Base-by-base conservation (phyloP, 2,888 invertebrate species). In the Cosmorhoe ocellata region DNA sequence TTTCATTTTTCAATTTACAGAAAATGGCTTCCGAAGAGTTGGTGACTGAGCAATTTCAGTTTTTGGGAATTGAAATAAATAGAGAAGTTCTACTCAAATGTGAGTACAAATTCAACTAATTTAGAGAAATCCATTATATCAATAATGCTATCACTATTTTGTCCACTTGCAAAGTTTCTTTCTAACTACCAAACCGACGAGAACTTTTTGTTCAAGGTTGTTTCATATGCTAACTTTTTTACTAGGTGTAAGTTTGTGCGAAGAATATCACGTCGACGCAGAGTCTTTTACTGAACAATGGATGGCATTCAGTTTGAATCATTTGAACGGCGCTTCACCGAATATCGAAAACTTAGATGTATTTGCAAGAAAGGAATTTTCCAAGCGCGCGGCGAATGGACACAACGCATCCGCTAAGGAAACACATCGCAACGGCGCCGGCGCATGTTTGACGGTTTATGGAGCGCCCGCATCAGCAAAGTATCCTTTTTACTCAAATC, bases 271-370 rank as follows among this genome's bases (percentile, higher is more conserved):
- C 65, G 81, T 95, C 40, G 91, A 91, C 58, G 93, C 94, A 30
- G 94, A 93, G 72, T 93, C 93, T 67, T 93, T 96, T 63, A 94
- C 93, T 42, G 94, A 95, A 73, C 92, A 93, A 87, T 96, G 96
- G 96, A 92, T 94, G 85, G 95, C 96, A 12, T 96, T 93, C 76
- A 93, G 93, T 65, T 85, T 94, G 47, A 93, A 94, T 26, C 84
- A 93, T 71, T 80, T 93, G 58, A 90, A 91, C 61, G 93, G 93
- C 27, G 91, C 91, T 0, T 84, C 92, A 26, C 93, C 95, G 14
- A 92, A 91, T 41, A 57, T 92, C 24, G 92, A 92, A 11, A 82
- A 90, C 69, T 84, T 96, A 39, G 85, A 90, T 53, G 81, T 91
- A 67, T 91, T 95, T 76, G 94, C 92, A 66, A 91, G 93, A 64